Evolutionary conservation across 2,113 vertebrate species (phyloP), one percentile per base, ranked within the genome.

Genomic region (Tragelaphus buxtoni): DNA sequence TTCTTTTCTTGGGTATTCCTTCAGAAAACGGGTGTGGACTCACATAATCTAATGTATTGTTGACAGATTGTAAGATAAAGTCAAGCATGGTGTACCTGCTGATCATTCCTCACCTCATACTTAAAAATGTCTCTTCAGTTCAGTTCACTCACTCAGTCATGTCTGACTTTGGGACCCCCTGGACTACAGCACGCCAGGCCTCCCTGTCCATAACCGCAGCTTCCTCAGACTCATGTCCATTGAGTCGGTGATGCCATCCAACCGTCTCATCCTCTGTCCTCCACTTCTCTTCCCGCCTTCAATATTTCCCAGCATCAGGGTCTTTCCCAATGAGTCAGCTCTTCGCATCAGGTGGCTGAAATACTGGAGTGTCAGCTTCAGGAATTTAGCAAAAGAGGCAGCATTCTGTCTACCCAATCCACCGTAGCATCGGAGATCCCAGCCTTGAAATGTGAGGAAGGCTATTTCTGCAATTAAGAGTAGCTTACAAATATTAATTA

Each of bases 341-440:
- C 17, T 65, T 20, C 9, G 2, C 63, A 65, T 20, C 63, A 17
- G 17, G n/a, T 5, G 32, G 63, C 32, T 18, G 0, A 65, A 65
- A 8, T 2, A 35, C 2, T 35, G 63, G 63, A 10, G 32, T 17
- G 20, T n/a, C 63, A 35, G 17, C 63, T n/a, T 65, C 63, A 65
- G 32, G 7, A 35, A 17, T 6, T 17, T 9, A 9, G 79, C 22
- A 22, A 42, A 42, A 32, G 5, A 22, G 0, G 20, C 2, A n/a
- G 2, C 45, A 4, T 22, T 26, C 7, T 0, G 2, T 9, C 14
- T 7, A 14, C 2, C n/a, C 28, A 1, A 4, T 28, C 35, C 45
- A 11, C 9, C 9, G 0, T 0, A 13, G 32, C 4, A 1, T 9
- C 0, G 0, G 47, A 39, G 22, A 45, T 14, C 32, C 17, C 24